Evolutionary conservation across 2,797 vertebrate genomes (phyloP).

Genomic region (Prionace glauca): DNA sequence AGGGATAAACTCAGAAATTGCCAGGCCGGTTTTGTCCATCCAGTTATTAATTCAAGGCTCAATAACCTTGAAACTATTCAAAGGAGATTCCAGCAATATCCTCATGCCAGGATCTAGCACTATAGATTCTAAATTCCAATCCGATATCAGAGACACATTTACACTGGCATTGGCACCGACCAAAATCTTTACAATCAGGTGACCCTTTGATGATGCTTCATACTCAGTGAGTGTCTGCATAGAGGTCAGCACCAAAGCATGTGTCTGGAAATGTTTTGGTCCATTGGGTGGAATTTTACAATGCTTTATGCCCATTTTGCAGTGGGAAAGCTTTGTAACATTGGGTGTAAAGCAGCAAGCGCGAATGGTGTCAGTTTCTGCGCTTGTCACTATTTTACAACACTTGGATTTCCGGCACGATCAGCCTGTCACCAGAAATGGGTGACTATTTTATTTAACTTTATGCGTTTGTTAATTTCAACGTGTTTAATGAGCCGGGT

Average conservation of each 20-base stretch:
- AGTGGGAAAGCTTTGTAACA: too few species aligned
- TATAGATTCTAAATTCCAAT: background rate
- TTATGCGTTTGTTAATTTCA: too few species aligned
- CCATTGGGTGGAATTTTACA: too few species aligned
- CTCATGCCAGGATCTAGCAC: background rate
- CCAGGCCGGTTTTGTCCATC: background rate
- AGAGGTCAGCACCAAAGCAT: background rate
- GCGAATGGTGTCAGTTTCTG: too few species aligned
- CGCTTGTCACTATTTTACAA: too few species aligned
- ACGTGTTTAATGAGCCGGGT: too few species aligned
- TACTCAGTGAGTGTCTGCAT: background rate
- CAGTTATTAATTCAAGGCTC: background rate
- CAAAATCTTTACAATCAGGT: conserved; percentile 40
- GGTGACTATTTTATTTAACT: too few species aligned
- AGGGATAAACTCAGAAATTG: background rate
- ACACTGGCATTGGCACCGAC: conserved; percentile 43
- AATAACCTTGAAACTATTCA: background rate
- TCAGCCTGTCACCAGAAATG: too few species aligned
- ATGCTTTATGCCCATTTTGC: too few species aligned
- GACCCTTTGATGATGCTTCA: conserved; percentile 7
- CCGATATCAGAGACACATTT: conserved; percentile 48
- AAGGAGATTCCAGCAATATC: background rate
- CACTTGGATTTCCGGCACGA: too few species aligned
- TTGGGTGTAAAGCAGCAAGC: too few species aligned
- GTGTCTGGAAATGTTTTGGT: background rate